Evolutionary conservation across 2,888 invertebrate genomes (phyloP).

Genomic region (Micoletzkya japonica): DNA sequence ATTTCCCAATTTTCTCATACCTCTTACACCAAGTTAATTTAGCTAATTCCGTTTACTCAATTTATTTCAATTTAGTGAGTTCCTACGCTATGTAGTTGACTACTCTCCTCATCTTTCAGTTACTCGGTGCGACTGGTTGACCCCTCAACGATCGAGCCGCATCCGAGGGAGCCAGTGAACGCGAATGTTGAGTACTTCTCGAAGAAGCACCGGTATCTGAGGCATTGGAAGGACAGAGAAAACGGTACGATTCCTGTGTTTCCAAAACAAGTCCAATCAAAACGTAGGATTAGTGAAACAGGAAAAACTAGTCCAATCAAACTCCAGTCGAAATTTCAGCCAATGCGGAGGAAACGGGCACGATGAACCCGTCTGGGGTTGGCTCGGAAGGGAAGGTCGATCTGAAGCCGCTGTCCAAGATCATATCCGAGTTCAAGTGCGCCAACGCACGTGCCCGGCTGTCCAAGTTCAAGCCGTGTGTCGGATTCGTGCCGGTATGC

Average conservation of each 20-base stretch:
- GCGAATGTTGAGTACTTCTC: constrained; percentile 10
- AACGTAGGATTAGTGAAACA: too few relatives aligned
- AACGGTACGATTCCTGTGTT: not conserved
- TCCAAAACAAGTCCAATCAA: not conserved
- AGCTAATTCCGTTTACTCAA: too few relatives aligned
- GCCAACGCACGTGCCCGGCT: constrained; percentile 36
- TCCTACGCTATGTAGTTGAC: not conserved
- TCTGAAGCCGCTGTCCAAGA: constrained; percentile 2
- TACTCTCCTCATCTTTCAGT: not conserved
- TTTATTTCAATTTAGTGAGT: not conserved
- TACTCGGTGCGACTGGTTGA: constrained; percentile 27
- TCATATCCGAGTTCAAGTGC: constrained; percentile 11
- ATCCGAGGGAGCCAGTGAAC: not conserved
- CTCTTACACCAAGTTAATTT: too few relatives aligned
- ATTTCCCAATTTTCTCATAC: too few relatives aligned
- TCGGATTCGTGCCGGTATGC: constrained; percentile 42
- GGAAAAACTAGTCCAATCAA: not conserved
- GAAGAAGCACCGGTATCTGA: constrained; percentile 31
- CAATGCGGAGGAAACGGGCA: not conserved
- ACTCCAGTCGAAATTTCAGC: not conserved
- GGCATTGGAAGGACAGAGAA: constrained; percentile 28
- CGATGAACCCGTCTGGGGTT: not conserved
- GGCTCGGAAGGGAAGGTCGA: constrained; percentile 1
- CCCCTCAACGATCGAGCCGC: constrained; percentile 5
- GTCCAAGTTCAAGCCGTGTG: constrained; percentile 40